Conservation (phyloP, 2,888 invertebrate genomes). For the Parelbella ahira region DNA sequence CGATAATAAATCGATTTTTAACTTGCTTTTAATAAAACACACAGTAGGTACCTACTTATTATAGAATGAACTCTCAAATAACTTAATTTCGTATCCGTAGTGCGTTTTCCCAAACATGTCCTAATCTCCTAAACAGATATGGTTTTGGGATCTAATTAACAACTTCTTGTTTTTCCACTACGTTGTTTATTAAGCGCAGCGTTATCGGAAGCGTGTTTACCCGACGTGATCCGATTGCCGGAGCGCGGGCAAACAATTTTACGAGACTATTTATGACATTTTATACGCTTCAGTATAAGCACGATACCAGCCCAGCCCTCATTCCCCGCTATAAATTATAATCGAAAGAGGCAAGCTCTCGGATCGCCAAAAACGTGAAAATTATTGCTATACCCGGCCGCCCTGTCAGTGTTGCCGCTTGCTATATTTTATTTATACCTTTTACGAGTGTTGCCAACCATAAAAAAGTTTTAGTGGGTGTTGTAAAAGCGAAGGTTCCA, state of each 20-base stretch:
- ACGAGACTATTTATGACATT: slow-evolving; percentile 67
- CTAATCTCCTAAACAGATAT: too few species aligned
- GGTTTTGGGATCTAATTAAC: slow-evolving; percentile 15
- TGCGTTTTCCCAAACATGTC: too few species aligned
- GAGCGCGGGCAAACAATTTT: slow-evolving; percentile 63
- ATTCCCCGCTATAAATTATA: slow-evolving; percentile 69
- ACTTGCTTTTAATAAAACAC: too few species aligned
- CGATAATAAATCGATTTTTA: too few species aligned
- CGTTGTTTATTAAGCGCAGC: slow-evolving; percentile 29
- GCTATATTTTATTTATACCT: slow-evolving; percentile 71
- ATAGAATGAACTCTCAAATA: too few species aligned
- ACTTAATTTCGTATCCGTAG: too few species aligned
- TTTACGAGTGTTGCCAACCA: slow-evolving; percentile 69
- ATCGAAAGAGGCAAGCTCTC: slow-evolving; percentile 67
- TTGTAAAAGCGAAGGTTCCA: slow-evolving; percentile 57
- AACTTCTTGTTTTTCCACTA: slow-evolving; percentile 12
- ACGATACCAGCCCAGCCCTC: slow-evolving; percentile 46
- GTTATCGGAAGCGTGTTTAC: slow-evolving; percentile 32
- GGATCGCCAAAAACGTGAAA: slow-evolving; percentile 68
- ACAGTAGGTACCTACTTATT: too few species aligned
- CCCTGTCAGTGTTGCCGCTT: slow-evolving; percentile 57
- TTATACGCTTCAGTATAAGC: slow-evolving; percentile 44
- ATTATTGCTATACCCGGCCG: slow-evolving; percentile 58
- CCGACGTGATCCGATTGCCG: slow-evolving; percentile 63
- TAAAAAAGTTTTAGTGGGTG: slow-evolving; percentile 73